Evolutionary conservation across 2,888 invertebrate species (phyloP).

Genomic region (Cyclophora punctaria): DNA sequence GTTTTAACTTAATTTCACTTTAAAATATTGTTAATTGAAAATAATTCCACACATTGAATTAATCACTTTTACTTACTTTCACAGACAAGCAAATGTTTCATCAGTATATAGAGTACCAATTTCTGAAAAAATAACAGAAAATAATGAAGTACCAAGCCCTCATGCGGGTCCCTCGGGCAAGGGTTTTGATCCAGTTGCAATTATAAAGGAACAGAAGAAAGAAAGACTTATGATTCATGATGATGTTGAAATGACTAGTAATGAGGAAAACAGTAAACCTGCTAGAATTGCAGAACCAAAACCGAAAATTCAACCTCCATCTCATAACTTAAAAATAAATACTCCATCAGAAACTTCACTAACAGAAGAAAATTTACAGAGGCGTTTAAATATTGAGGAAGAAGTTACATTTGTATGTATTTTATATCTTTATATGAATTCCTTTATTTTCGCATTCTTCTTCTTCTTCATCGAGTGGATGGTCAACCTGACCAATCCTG

Average conservation of each 20-base stretch:
- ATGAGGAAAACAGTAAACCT: slow-evolving; percentile 9
- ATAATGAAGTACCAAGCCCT: slow-evolving; percentile 2
- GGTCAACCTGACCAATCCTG: no score
- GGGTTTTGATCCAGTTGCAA: slow-evolving; percentile 32
- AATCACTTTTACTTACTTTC: not conserved
- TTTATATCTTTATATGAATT: no score
- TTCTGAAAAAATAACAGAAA: slow-evolving; percentile 14
- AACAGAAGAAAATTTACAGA: slow-evolving; percentile 46
- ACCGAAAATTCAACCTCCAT: not conserved
- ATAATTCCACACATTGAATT: not conserved
- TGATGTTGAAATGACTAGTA: not conserved
- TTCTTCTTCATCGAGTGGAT: no score
- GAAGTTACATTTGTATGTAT: slow-evolving; percentile 67
- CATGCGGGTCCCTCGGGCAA: slow-evolving; percentile 26
- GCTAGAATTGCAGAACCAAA: slow-evolving; percentile 4
- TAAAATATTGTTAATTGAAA: no score
- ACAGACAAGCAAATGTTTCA: slow-evolving; percentile 82
- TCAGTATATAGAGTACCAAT: slow-evolving; percentile 61
- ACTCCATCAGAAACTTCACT: slow-evolving; percentile 20
- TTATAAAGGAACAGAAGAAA: slow-evolving; percentile 28
- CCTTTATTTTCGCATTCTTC: no score
- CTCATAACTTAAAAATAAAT: slow-evolving; percentile 7
- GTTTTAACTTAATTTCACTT: no score
- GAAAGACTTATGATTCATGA: not conserved
- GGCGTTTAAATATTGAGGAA: slow-evolving; percentile 60